phyloP scores from a whole-genome alignment of 2,113 vertebrate genomes.

The Forbesichthys papilliferus region DNA sequence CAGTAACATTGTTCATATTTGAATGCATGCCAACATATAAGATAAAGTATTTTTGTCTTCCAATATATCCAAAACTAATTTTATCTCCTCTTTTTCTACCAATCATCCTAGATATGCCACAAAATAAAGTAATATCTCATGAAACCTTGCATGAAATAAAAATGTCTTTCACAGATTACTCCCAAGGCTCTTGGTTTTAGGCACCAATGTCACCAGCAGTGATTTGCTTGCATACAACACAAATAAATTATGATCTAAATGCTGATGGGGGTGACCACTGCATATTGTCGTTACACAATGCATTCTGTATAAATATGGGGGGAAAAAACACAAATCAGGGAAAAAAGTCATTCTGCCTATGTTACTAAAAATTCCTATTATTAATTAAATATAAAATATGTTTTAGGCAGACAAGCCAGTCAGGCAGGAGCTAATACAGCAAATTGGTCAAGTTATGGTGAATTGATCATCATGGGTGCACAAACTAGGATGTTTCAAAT shows the following conservation, averaged over 20 bases:
- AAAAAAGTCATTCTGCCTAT: conserved; percentile 20
- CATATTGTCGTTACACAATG: no score
- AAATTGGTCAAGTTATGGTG: conserved; percentile 42
- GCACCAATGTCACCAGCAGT: conserved; percentile 45
- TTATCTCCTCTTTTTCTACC: conserved; percentile 8
- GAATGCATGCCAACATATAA: conserved; percentile 55
- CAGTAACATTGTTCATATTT: conserved; percentile 14
- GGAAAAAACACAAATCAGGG: conserved; percentile 20
- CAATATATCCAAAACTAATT: conserved; percentile 30
- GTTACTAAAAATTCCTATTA: conserved; percentile 52
- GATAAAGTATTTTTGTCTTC: not conserved
- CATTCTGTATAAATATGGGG: conserved; percentile 27
- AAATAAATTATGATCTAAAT: conserved; percentile 23
- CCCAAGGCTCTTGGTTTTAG: conserved; percentile 62
- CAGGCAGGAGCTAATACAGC: conserved; percentile 39
- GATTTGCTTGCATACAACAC: conserved; percentile 33
- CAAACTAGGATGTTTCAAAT: not conserved
- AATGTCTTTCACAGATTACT: conserved; percentile 23
- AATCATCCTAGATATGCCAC: not conserved
- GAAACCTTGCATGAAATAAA: conserved; percentile 25
- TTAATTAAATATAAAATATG: conserved; percentile 45
- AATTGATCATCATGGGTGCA: conserved; percentile 34
- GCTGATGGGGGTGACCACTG: conserved; percentile 9
- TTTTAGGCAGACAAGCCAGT: conserved; percentile 26
- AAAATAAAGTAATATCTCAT: conserved; percentile 28